These are phyloP conservation scores for Phasianus colchicus DNA, from an alignment of 2,113 vertebrate genomes.

Conservation along the genomic window DNA sequence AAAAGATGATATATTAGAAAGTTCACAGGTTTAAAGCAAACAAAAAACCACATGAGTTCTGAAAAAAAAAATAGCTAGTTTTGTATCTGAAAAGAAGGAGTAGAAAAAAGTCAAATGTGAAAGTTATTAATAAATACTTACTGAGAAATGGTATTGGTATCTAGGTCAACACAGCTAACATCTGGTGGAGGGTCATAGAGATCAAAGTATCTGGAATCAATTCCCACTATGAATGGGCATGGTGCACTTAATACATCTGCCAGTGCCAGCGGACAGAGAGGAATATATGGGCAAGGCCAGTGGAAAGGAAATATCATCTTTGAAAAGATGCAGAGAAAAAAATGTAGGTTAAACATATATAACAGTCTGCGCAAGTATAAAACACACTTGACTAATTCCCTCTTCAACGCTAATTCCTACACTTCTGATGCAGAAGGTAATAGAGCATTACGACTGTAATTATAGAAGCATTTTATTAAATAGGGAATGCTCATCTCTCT, in stretches of 20 bases:
- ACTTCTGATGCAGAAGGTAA: background rate
- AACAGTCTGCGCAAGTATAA: background rate
- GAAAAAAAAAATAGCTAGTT: too few species aligned
- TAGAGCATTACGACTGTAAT: background rate
- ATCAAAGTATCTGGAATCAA: slow-evolving; percentile 98
- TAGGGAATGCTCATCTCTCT: background rate
- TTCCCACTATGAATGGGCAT: slow-evolving; percentile 97
- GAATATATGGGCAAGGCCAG: slow-evolving; percentile 98
- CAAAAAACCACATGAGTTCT: background rate
- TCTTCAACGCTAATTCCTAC: background rate
- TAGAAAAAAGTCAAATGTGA: background rate
- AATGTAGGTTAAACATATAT: background rate
- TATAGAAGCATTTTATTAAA: background rate
- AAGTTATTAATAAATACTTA: slow-evolving; percentile 79
- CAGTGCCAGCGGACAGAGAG: slow-evolving; percentile 94
- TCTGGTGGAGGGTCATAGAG: slow-evolving; percentile 96
- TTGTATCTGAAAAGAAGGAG: background rate
- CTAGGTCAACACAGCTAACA: slow-evolving; percentile 97
- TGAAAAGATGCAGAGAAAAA: slow-evolving; percentile 30
- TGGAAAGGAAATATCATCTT: slow-evolving; percentile 99
- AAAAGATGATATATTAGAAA: background rate
- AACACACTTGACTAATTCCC: background rate
- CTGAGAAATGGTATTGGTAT: slow-evolving; percentile 99
- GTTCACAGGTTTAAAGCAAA: background rate
- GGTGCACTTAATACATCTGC: slow-evolving; percentile 96